Base-by-base conservation (phyloP, 2,797 vertebrate genomes). In the Trachops cirrhosus region DNA sequence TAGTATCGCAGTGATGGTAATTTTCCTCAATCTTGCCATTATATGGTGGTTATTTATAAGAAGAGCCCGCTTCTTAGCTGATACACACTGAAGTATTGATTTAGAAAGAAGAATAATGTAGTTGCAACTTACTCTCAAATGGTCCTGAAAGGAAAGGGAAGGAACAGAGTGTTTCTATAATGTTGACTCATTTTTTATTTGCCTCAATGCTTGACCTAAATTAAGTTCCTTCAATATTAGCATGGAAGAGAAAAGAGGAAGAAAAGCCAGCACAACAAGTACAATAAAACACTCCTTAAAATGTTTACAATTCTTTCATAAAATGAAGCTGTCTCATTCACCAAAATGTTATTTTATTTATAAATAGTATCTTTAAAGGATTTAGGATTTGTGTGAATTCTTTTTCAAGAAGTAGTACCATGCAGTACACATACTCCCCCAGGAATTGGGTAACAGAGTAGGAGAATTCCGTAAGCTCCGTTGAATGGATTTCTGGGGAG, bases 241-340 rank as follows among this genome's bases (percentile, higher is more conserved):
- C 14, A 21, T 39, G n/a, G 9, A 19, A 80, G 29, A 85, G 9
- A 16, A 34, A 93, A 67, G 24, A 44, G 48, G n/a, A 86, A 34
- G 70, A 41, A 10, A 71, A 21, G 52, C 39, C 24, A 74, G 15
- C 48, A 21, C 6, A 89, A 44, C 67, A 85, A 46, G 39, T 48
- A 18, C 41, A 50, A 34, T 37, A 46, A 89, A 46, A 84, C 34
- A 70, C 57, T 86, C 14, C 62, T 91, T 93, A 37, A 89, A 44
- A 41, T 74, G 8, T 82, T 85, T 22, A 54, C 80, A 77, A 91
- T 80, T 93, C 37, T 67, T 94, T 70, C 85, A 89, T 46, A 78
- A 95, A 94, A 52, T 74, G 62, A 86, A 96, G 73, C 37, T 59
- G 89, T 32, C 14, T 85, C 44, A 15, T 89, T 85, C 64, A 78